Evolutionary conservation across 2,888 invertebrate species (phyloP).

Genomic region (Caenorhabditis macrosperma): DNA sequence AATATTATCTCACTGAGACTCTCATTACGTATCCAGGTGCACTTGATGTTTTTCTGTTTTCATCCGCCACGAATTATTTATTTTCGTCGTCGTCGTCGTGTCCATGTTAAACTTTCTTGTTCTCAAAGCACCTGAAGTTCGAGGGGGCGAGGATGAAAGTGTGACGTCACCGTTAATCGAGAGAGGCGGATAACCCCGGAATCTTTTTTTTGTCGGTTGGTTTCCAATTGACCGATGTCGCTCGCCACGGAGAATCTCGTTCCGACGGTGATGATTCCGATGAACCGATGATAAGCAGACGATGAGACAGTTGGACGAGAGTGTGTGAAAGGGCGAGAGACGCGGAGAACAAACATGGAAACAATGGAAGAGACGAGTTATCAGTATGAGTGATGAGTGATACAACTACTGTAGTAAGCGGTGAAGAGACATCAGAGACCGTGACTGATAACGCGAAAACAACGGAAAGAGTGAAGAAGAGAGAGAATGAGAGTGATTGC

Average conservation of each 20-base stretch:
- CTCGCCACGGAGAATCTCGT: constrained; percentile 19
- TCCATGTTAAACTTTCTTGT: background rate
- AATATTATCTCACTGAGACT: constrained; percentile 35
- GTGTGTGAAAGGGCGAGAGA: constrained; percentile 5
- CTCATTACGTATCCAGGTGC: constrained; percentile 24
- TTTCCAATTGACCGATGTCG: background rate
- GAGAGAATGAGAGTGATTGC: constrained; percentile 26
- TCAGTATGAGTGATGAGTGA: constrained; percentile 49
- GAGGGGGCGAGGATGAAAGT: constrained; percentile 1
- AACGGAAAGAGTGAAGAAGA: constrained; percentile 14
- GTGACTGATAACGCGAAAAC: background rate
- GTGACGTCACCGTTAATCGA: constrained; percentile 28
- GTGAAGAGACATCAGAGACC: background rate
- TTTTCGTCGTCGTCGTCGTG: constrained; percentile 4
- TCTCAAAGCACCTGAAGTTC: constrained; percentile 37
- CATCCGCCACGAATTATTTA: constrained; percentile 2
- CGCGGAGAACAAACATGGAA: constrained; percentile 20
- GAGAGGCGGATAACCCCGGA: background rate
- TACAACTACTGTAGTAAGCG: constrained; percentile 50
- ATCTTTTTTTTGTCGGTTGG: background rate
- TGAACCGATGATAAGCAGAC: constrained; percentile 22
- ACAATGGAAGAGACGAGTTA: constrained; percentile 15
- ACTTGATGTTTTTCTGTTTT: constrained; percentile 25
- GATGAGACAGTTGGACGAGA: constrained; percentile 12
- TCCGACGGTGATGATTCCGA: constrained; percentile 23